phyloP scores from a whole-genome alignment of 2,888 invertebrate species.

The Mimachlamys varia region DNA sequence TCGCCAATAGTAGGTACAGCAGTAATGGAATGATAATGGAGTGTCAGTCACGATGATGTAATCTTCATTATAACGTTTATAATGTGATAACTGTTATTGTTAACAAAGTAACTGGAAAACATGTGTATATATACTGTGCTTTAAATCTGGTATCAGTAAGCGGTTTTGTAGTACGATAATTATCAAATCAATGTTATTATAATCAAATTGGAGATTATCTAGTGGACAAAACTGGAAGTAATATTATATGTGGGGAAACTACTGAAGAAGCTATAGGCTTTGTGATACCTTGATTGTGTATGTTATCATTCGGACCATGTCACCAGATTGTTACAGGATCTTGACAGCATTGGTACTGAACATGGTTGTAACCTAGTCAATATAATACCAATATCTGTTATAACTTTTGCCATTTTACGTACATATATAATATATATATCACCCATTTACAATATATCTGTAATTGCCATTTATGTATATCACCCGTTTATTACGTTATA shows the following conservation, averaged over 20 bases:
- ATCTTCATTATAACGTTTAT: neutral
- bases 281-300: neutral
- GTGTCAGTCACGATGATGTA: neutral
- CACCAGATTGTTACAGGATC: neutral
- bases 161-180: neutral
- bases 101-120: neutral
- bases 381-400: constrained; percentile 31
- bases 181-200: neutral
- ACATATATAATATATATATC: neutral
- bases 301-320: neutral
- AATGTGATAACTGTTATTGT: neutral
- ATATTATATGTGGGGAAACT: constrained; percentile 1
- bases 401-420: constrained; percentile 14
- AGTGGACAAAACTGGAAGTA: neutral
- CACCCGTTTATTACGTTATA: neutral
- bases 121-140: neutral
- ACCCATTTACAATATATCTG: constrained; percentile 13
- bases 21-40: neutral
- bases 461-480: neutral
- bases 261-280: neutral
- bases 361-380: constrained; percentile 28
- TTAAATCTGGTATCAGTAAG: neutral
- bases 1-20: neutral
- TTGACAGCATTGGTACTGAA: constrained; percentile 11
- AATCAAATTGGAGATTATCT: constrained; percentile 6